Evolutionary conservation across 2,888 invertebrate species (phyloP).

Genomic region (Andrena dorsata): DNA sequence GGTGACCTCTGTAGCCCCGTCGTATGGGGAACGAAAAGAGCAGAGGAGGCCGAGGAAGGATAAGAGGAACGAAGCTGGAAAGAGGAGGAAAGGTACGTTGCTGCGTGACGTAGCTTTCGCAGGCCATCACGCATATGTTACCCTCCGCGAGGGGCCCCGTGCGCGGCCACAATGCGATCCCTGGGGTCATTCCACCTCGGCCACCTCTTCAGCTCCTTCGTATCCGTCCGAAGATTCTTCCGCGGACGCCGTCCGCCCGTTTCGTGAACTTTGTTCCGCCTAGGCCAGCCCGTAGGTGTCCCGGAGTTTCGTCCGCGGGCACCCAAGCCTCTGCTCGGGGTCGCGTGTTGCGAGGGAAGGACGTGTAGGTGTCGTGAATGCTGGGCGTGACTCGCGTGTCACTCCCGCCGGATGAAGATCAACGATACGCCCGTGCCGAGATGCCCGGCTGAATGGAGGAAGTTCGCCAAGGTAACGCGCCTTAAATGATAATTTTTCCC

Average conservation of each 20-base stretch:
- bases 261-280: constrained; percentile 53
- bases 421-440: constrained; percentile 29
- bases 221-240: constrained; percentile 55
- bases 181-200: constrained; percentile 74
- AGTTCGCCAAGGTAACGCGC: constrained; percentile 17
- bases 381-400: constrained; percentile 64
- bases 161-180: constrained; percentile 73
- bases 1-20: constrained; percentile 66
- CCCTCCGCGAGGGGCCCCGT: constrained; percentile 66
- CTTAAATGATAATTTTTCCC: constrained; percentile 33
- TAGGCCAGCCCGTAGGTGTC: constrained; percentile 57
- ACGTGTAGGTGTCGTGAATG: constrained; percentile 63
- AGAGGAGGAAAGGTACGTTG: constrained; percentile 73
- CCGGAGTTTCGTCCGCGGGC: constrained; percentile 8
- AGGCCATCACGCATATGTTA: constrained; percentile 82
- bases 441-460: constrained; percentile 26
- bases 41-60: constrained; percentile 42
- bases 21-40: constrained; percentile 51
- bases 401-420: constrained; percentile 45
- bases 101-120: constrained; percentile 82
- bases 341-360: constrained; percentile 40
- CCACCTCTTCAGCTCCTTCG: constrained; percentile 60
- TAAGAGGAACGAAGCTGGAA: constrained; percentile 47
- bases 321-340: constrained; percentile 45
- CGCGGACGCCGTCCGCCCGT: constrained; percentile 15